phyloP scores from a whole-genome alignment of 2,888 invertebrate genomes.

The Caenorhabditis zanzibari region DNA sequence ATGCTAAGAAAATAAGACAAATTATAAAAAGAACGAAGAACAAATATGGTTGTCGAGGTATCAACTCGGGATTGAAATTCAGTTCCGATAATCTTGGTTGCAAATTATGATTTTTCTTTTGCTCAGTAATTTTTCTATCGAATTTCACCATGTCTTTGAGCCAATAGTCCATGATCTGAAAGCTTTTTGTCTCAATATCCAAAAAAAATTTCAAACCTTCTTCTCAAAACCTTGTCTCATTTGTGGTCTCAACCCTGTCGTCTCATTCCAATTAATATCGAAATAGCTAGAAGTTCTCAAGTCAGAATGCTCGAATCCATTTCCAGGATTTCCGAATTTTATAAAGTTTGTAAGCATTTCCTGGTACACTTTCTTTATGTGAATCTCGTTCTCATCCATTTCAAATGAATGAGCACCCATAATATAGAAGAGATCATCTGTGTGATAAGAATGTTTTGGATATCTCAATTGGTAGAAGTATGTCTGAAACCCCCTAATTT shows the following conservation, averaged over 20 bases:
- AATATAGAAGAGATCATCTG: constrained; percentile 64
- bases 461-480: constrained; percentile 66
- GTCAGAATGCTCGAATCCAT: constrained; percentile 26
- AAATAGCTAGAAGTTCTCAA: constrained; percentile 35
- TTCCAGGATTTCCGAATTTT: constrained; percentile 52
- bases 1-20: constrained; percentile 26
- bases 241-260: constrained; percentile 20
- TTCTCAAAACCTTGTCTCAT: constrained; percentile 46
- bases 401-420: constrained; percentile 70
- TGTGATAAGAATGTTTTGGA: constrained; percentile 59
- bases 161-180: constrained; percentile 54
- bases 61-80: neutral
- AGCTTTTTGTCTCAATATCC: neutral
- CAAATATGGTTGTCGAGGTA: neutral
- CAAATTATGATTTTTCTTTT: constrained; percentile 5
- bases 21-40: constrained; percentile 14
- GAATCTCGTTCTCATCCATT: constrained; percentile 67
- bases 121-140: constrained; percentile 20
- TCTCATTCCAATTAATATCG: constrained; percentile 50
- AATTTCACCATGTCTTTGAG: constrained; percentile 35
- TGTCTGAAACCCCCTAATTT: constrained; percentile 20
- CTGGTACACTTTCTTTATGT: constrained; percentile 57
- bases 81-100: neutral
- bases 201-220: constrained; percentile 1
- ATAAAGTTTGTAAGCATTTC: constrained; percentile 59